Base-by-base conservation (phyloP, 1,140 invertebrate species). In the Halictus rubicundus region DNA sequence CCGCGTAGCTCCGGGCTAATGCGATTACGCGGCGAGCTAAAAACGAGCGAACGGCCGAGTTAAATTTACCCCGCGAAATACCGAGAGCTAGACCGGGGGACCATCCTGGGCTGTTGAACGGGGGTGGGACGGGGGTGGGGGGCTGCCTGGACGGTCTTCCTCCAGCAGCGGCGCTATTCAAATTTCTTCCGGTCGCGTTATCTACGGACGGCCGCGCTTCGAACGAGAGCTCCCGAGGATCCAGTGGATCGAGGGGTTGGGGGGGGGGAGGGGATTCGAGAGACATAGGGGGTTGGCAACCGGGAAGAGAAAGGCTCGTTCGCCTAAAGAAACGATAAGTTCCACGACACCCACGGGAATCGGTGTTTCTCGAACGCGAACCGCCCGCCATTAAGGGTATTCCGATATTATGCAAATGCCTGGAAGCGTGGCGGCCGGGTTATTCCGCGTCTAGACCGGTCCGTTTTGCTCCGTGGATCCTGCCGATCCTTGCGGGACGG, bases 381-480 rank as follows among this genome's bases (percentile, higher is more conserved):
- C 42, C 42, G 14, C 73, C 32, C 57, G 66, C 79, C 85, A 86
- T 88, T 91, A 91, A 91, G 89, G 90, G 89, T 90, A 91, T 91
- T 90, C 89, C 89, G 90, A 92, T 91, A 91, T 91, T 91, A 92
- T 92, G 90, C 89, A 90, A 91, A 92, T 92, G 84, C 87, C 83
- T 88, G 91, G 90, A 89, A 90, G 83, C 85, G 65, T 84, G 82
- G 86, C 49, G 63, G 74, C 49, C 66, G 65, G 61, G 78, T 83
- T 84, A 84, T 72, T 74, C 84, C 78, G 39, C 32, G 42, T 39
- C 66, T 68, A 37, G 42, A 14, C 63, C 42, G 19, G 37, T 46
- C 42, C 42, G 42, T 46, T 46, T 46, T 27, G 49, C 52, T 32
- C 42, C 42, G 42, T 46, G 42, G 25, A 69, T 42, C 65, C 68